Base-by-base conservation (phyloP, 2,113 vertebrate genomes). In the Zapornia atra region DNA sequence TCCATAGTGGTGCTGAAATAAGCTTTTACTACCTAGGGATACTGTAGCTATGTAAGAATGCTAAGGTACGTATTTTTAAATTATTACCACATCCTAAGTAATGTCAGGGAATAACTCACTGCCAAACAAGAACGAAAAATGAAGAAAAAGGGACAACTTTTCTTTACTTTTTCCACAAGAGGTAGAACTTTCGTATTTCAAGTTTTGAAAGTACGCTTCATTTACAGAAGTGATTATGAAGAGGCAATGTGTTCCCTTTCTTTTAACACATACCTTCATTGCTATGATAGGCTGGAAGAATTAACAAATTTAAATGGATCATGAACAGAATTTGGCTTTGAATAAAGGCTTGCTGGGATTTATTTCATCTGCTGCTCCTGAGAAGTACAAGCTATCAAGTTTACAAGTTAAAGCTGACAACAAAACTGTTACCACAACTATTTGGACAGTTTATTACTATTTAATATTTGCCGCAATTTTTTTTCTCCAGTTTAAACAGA, bases 141-240 rank as follows among this genome's bases (percentile, higher is more conserved):
- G 0, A 50, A 38, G 12, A 20, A 36, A 40, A 63, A 66, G 22
- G 24, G 6, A 66, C 4, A 11, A 15, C 12, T 59, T 28, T 77
- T 63, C 31, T 54, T 20, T 57, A 34, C 1, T 17, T 87, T 50
- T 63, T n/a, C 33, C 33, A 78, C 12, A 51, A 25, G 0, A 0
- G 3, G 14, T 56, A 3, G 26, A 70, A 66, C 61, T 90, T 48
- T 66, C 50, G 76, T 40, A 81, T 36, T 64, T 40, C 18, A 68
- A 34, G 22, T 92, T 93, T 6, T 50, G 22, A 88, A 88, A 65
- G 9, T 2, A 31, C 3, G 11, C 6, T 68, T 79, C 61, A 81
- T 6, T 54, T 64, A 46, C 0, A 56, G 28, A 73, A 82, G 40
- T 1, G 2, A 61, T 44, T 34, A 80, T 1, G 5, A 21, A 66